Evolutionary conservation across 1,140 invertebrate genomes (phyloP).

Genomic region (Sitodiplosis mosellana): DNA sequence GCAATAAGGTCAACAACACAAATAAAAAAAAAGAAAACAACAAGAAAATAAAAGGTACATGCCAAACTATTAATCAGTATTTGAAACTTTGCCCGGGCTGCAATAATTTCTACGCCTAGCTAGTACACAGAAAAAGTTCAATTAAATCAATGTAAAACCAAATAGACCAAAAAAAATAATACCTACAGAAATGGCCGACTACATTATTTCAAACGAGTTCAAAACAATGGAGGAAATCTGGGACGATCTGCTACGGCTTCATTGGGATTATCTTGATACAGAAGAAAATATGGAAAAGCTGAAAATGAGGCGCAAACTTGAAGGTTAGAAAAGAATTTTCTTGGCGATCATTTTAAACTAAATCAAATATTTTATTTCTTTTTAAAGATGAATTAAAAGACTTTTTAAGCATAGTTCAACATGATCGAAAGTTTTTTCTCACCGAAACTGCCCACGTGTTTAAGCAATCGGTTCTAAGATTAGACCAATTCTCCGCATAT

Average conservation of each 20-base stretch:
- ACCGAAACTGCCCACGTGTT: constrained; percentile 54
- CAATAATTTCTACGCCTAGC: too few relatives aligned
- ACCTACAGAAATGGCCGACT: too few relatives aligned
- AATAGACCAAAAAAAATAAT: too few relatives aligned
- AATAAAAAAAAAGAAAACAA: too few relatives aligned
- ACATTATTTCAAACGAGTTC: background rate
- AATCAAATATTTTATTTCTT: background rate
- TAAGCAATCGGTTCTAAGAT: constrained; percentile 43
- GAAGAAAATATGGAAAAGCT: constrained; percentile 57
- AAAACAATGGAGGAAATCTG: constrained; percentile 36
- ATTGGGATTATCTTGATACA: constrained; percentile 54
- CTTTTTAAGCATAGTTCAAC: constrained; percentile 56
- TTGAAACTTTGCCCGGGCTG: too few relatives aligned
- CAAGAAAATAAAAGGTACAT: too few relatives aligned
- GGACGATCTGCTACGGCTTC: constrained; percentile 44
- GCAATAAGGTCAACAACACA: too few relatives aligned
- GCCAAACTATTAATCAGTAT: too few relatives aligned
- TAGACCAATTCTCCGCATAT: constrained; percentile 58
- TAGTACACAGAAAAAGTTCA: too few relatives aligned
- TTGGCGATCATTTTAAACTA: background rate
- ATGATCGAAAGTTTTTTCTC: constrained; percentile 59
- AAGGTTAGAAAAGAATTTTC: constrained; percentile 32
- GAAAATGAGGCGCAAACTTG: constrained; percentile 48
- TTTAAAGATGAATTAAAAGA: constrained; percentile 53
- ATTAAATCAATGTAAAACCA: too few relatives aligned